phyloP scores from a whole-genome alignment of 1,140 invertebrate genomes.

The Hyles euphorbiae region DNA sequence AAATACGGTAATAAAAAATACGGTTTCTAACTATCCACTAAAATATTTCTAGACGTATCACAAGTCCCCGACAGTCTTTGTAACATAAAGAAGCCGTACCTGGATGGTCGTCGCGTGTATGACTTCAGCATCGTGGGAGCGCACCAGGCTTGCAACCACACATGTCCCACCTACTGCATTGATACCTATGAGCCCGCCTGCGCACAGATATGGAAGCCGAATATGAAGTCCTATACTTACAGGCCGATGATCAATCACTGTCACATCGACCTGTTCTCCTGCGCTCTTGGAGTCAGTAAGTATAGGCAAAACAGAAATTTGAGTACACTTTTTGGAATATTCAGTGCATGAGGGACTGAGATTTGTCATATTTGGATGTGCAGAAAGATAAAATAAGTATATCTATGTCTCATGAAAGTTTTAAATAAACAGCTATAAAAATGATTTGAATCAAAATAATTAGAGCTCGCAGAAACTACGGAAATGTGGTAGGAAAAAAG shows the following conservation, averaged over 20 bases:
- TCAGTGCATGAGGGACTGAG: too few relatives aligned
- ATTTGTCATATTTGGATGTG: too few relatives aligned
- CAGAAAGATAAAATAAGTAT: too few relatives aligned
- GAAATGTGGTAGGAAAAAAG: too few relatives aligned
- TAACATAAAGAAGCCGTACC: slow-evolving; percentile 22
- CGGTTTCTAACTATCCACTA: not conserved
- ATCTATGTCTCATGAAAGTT: too few relatives aligned
- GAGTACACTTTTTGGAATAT: too few relatives aligned
- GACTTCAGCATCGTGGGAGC: slow-evolving; percentile 52
- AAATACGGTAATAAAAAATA: too few relatives aligned
- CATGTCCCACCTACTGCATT: slow-evolving; percentile 53
- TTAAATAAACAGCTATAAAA: too few relatives aligned
- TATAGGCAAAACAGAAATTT: slow-evolving; percentile 11
- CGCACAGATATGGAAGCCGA: slow-evolving; percentile 46
- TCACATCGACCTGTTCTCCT: slow-evolving; percentile 58
- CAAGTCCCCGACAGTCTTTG: slow-evolving; percentile 32
- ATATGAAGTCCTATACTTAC: slow-evolving; percentile 28
- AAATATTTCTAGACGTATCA: slow-evolving; percentile 30
- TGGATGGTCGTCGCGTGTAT: slow-evolving; percentile 29
- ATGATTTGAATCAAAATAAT: too few relatives aligned
- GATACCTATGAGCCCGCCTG: slow-evolving; percentile 58
- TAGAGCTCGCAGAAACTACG: too few relatives aligned
- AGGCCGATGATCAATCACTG: slow-evolving; percentile 62
- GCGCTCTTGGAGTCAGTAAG: slow-evolving; percentile 54
- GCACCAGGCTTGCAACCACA: slow-evolving; percentile 55